Base-by-base conservation (phyloP, 2,888 invertebrate genomes). In the Calliopum simillimum region DNA sequence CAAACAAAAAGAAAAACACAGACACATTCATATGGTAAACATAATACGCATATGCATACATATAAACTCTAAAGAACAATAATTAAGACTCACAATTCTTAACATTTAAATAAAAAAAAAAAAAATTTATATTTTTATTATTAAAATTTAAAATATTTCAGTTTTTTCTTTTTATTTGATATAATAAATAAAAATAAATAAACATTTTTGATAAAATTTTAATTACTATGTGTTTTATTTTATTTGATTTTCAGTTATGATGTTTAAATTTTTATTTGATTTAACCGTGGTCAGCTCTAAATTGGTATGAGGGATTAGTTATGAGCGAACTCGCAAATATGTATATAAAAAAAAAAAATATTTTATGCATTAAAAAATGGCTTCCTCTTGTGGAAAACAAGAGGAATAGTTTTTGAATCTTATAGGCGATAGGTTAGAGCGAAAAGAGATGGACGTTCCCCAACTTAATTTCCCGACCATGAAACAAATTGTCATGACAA, bases 151-250 rank as follows among this genome's bases (percentile, higher is more conserved):
- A 53, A 51, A 64, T 49, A 59, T 59, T 61, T 67, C 67, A 59
- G 33, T 59, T 59, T 67, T 55, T 56, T 58, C n/a, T n/a, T 46
- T 51, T 14, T 43, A 55, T 65, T n/a, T 55, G 43, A 62, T 64
- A 59, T 70, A 59, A 65, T 53, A 64, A 71, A 67, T 43, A 65
- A 63, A 71, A 66, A 74, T 69, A 69, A 73, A 53, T 70, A 70
- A 62, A 74, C 49, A 56, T 58, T 47, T 67, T 59, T 64, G 61
- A 61, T n/a, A 71, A 74, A 71, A 74, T 71, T 71, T 73, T 59
- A 70, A 51, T 66, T 63, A 3, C 23, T 44, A 68, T 59, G 71
- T 68, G 73, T 75, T 74, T 74, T 73, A 74, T 71, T 73, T 65
- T 11, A 62, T 41, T 43, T 19, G 4, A 62, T 62, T 16, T 43